Conservation (phyloP, 2,797 vertebrate species). For the Apodemus agrarius region DNA sequence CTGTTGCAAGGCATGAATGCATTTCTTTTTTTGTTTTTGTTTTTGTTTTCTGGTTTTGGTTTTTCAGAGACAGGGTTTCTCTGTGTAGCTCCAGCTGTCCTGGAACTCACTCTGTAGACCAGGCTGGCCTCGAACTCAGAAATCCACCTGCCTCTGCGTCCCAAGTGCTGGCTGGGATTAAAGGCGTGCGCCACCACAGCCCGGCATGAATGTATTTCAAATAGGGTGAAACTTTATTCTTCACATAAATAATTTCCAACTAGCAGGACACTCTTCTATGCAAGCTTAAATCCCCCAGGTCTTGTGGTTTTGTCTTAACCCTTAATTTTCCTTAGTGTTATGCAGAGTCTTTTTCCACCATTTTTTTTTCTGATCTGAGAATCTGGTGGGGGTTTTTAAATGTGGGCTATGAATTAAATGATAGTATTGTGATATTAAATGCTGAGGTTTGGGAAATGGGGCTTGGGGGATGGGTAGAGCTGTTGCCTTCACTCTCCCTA, state of each 20-base stretch:
- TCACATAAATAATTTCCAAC: not conserved
- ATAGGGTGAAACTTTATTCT: not conserved
- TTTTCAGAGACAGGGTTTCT: too few species aligned
- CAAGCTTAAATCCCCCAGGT: not conserved
- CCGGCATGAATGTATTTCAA: not conserved
- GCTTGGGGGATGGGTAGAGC: not conserved
- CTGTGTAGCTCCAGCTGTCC: too few species aligned
- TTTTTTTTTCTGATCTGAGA: constrained; percentile 17
- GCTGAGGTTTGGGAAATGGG: not conserved
- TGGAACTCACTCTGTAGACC: too few species aligned
- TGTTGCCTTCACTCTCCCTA: not conserved
- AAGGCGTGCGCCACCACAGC: too few species aligned
- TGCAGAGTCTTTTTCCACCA: not conserved
- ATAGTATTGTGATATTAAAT: constrained; percentile 1
- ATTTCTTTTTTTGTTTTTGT: too few species aligned
- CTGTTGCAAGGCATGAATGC: not conserved
- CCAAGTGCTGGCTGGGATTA: too few species aligned
- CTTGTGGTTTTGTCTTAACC: not conserved
- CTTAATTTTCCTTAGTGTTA: constrained; percentile 15
- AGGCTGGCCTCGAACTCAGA: too few species aligned
- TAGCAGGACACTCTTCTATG: not conserved
- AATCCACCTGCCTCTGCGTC: too few species aligned
- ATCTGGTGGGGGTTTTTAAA: not conserved
- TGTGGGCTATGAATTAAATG: not conserved
- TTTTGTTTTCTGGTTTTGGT: too few species aligned